Conservation (phyloP, 2,797 vertebrate species). For the Moxostoma hubbsi region DNA sequence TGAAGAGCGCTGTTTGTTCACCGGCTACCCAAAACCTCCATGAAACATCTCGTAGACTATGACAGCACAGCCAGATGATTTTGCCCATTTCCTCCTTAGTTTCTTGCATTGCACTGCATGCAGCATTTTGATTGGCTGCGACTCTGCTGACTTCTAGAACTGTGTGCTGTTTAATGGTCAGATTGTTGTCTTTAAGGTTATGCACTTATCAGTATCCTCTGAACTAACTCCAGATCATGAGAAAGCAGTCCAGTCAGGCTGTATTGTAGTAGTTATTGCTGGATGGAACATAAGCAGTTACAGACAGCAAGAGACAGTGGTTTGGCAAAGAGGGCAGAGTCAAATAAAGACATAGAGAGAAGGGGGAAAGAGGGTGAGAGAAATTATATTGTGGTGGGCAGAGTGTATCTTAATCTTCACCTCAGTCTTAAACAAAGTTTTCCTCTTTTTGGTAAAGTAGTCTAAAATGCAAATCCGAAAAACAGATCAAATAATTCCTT, state of each 20-base stretch:
- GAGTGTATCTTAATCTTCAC: conserved; percentile 57
- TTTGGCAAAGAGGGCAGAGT: conserved; percentile 72
- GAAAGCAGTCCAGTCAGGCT: conserved; percentile 42
- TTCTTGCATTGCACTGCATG: conserved; percentile 42
- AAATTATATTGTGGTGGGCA: conserved; percentile 52
- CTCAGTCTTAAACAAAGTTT: conserved; percentile 60
- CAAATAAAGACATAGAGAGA: conserved; percentile 24
- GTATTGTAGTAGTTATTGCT: conserved; percentile 70
- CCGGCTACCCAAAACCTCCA: conserved; percentile 20
- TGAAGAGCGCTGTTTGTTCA: conserved; percentile 32
- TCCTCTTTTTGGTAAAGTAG: conserved; percentile 42
- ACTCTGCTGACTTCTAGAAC: conserved; percentile 21
- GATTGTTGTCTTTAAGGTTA: conserved; percentile 25
- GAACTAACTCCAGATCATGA: conserved; percentile 48
- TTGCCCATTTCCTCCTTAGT: conserved; percentile 15
- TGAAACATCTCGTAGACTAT: conserved; percentile 23
- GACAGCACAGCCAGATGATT: conserved; percentile 33
- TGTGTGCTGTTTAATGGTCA: conserved; percentile 42
- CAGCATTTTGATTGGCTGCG: conserved; percentile 3
- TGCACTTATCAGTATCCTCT: conserved; percentile 34
- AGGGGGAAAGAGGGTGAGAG: conserved; percentile 21
- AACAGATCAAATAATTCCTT: not conserved
- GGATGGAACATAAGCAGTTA: conserved; percentile 70
- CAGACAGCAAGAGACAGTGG: conserved; percentile 86
- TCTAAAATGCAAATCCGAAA: not conserved